Base-by-base conservation (phyloP, 2,113 vertebrate species). In the Ondatra zibethicus region DNA sequence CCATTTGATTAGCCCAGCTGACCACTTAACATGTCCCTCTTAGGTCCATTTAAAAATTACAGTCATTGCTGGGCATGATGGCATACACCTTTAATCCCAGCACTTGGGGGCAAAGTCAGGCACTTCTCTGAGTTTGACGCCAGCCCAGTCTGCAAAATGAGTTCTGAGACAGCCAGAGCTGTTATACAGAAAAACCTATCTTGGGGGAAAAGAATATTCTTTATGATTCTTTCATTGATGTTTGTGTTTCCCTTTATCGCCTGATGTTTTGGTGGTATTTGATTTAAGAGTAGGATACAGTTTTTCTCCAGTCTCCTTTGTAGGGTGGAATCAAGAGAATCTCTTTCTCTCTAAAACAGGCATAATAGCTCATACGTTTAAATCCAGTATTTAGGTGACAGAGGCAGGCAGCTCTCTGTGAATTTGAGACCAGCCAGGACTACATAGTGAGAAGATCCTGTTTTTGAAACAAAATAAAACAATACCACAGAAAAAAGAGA, bases 41-140 rank as follows among this genome's bases (percentile, higher is more conserved):
- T 92, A 65, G 50, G 66, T 61, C 16, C 36, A 52, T 80, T 92
- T 87, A 92, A 96, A 95, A 75, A 87, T 36, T 47, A 68, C 14
- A 78, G 19, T 52, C 47, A 23, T 17, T 47, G 47, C 72, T 31
- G 33, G 33, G 33, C 3, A 55, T 68, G 68, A 19, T 70, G 33
- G 16, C 33, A 31, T 29, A 66, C 65, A 66, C 65, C 12, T 66
- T 66, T 66, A 66, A 66, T 66, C 12, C 12, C 12, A 66, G 29
- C 29, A 70, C 16, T 70, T n/a, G 68, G 16, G 16, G 68, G 68
- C 33, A 70, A 7, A 70, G 14, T 70, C 16, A n/a, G 33, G 68
- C 31, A 36, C 13, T 11, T 29, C 27, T 66, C 29, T 66, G 65
- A 70, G 6, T 70, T n/a, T 7, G 6, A 70, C 16, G 68, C 33